Base-by-base conservation (phyloP, 2,888 invertebrate genomes). In the Andrena fulva region DNA sequence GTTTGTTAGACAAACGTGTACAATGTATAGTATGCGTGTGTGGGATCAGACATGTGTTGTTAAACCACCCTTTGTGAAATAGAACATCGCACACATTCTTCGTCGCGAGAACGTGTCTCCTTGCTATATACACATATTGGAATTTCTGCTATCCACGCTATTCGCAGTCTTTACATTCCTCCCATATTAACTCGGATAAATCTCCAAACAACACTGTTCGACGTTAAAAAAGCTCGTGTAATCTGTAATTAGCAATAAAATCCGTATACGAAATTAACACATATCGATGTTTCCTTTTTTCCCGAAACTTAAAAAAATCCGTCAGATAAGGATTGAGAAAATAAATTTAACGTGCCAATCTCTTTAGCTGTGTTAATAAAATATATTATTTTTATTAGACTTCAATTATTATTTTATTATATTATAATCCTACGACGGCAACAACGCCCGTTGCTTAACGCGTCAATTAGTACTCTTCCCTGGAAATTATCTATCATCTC, bases 61-160 rank as follows among this genome's bases (percentile, higher is more conserved):
- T 52, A 31, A 16, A 76, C 10, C 8, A 8, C 10, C n/a, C 56
- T n/a, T n/a, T 29, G 8, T 48, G 10, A 56, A 29, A 72, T 64
- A 10, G 10, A 74, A 48, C 24, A 35, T 20, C 24, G 52, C 5
- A 16, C 5, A 12, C 48, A 20, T 24, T 77, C 27, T 10, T 67
- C n/a, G 33, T 24, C 27, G n/a, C 12, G n/a, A 54, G 6, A 20
- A 24, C n/a, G 24, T 66, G 27, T 24, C 20, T 54, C 8, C 24
- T 8, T 20, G 10, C 54, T 54, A 20, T 56, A 48, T 60, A 20
- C 67, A 35, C 8, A 50, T n/a, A 35, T 54, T 60, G 64, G 48
- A 74, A 78, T 74, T 69, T 62, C 48, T 48, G 29, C 10, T 20
- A 69, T 50, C 24, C 16, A 20, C 12, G 29, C 66, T 33, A 50